Evolutionary conservation across 2,797 vertebrate genomes (phyloP).

Genomic region (Varecia variegata): DNA sequence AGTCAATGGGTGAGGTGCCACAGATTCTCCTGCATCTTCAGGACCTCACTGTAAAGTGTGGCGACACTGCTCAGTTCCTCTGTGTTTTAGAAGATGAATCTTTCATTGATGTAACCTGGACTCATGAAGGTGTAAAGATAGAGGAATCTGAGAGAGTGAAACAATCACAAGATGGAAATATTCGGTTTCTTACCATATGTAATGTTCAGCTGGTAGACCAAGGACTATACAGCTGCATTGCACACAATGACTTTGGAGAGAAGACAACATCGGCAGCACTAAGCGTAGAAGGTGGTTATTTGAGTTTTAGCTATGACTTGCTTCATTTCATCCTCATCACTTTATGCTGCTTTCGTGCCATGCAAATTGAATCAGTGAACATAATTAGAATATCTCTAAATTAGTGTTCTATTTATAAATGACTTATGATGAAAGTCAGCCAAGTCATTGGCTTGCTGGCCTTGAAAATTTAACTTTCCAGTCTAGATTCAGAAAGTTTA

Average conservation of each 20-base stretch:
- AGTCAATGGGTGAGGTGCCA: conserved; percentile 70
- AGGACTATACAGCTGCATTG: conserved; percentile 90
- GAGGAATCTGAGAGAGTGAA: conserved; percentile 86
- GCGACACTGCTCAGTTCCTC: conserved; percentile 88
- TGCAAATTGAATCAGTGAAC: neutral
- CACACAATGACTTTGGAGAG: conserved; percentile 86
- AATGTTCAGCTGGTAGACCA: conserved; percentile 88
- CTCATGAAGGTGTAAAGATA: conserved; percentile 86
- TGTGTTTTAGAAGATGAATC: conserved; percentile 89
- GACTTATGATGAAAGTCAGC: fast-evolving
- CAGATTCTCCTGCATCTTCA: conserved; percentile 87
- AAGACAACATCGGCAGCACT: conserved; percentile 90
- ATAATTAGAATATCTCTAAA: conserved; percentile 6
- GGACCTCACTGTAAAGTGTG: conserved; percentile 86
- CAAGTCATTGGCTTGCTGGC: neutral
- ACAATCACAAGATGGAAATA: conserved; percentile 84
- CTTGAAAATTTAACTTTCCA: conserved; percentile 5
- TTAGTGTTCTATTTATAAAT: conserved; percentile 67
- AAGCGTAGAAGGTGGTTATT: conserved; percentile 92
- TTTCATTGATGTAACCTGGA: conserved; percentile 87
- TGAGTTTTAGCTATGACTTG: conserved; percentile 81
- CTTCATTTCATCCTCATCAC: conserved; percentile 65
- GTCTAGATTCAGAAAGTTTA: neutral
- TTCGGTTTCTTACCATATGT: conserved; percentile 87
- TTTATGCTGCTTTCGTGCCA: conserved; percentile 33